Evolutionary conservation across 2,113 vertebrate species (phyloP).

Genomic region (Ochotona curzoniae): DNA sequence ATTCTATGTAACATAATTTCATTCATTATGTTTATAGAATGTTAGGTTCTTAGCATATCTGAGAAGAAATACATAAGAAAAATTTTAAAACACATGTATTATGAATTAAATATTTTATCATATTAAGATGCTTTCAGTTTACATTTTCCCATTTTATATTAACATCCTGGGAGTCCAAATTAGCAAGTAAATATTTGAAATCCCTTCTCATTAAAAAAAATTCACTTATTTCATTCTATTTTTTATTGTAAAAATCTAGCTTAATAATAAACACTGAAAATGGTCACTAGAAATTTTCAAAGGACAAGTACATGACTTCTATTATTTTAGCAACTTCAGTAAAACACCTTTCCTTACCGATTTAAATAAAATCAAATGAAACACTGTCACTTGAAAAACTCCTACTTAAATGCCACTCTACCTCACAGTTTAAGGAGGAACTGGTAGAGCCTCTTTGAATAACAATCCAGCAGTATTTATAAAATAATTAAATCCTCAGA

Average conservation of each 20-base stretch:
- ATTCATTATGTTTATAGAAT: conserved; percentile 9
- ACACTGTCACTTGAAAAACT: conserved; percentile 2
- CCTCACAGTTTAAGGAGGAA: neutral
- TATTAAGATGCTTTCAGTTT: neutral
- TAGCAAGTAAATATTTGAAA: neutral
- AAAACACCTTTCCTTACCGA: neutral
- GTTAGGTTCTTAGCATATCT: conserved; percentile 41
- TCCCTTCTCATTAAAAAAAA: neutral
- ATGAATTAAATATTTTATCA: conserved; percentile 32
- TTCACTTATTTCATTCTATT: neutral
- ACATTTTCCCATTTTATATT: neutral
- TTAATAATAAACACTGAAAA: conserved; percentile 32
- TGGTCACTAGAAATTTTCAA: conserved; percentile 34
- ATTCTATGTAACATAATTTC: neutral
- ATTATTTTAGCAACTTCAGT: neutral
- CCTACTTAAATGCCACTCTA: conserved; percentile 12
- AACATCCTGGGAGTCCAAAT: neutral
- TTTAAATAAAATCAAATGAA: conserved; percentile 29
- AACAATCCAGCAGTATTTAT: neutral
- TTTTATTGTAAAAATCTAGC: neutral
- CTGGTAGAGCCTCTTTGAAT: neutral
- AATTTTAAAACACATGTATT: conserved; percentile 1
- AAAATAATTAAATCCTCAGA: neutral
- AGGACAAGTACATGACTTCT: conserved; percentile 51
- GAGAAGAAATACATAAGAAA: conserved; percentile 40